Percentiles rank a stretch among this genome's conserved stretches.
phyloP scores from a whole-genome alignment of 2,888 invertebrate genomes.

The Lepidochrysops patricia region DNA sequence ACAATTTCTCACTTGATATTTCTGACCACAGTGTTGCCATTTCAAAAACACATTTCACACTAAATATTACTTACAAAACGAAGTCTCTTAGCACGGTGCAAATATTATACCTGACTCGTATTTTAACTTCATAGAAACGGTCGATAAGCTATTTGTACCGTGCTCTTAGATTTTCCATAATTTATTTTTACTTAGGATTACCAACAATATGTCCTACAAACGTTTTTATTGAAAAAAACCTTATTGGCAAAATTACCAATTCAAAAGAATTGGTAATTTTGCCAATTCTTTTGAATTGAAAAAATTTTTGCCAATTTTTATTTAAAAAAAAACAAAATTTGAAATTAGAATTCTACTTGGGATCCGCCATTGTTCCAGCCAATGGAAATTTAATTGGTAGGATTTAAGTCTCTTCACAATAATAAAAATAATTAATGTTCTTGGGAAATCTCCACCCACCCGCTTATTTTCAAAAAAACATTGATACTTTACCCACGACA shows the following conservation, averaged over 20 bases:
- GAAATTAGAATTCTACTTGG: background rate
- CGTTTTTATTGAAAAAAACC: background rate
- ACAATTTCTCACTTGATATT: constrained; percentile 11
- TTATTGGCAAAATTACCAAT: background rate
- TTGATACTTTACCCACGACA: no score
- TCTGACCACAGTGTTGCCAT: constrained; percentile 8
- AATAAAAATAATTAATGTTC: no score
- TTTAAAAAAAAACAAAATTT: background rate
- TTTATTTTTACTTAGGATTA: background rate
- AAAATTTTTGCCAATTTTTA: no score
- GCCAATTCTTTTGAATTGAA: background rate
- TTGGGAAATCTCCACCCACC: no score
- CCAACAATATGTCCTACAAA: background rate
- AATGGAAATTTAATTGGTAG: no score
- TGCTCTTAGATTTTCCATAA: background rate
- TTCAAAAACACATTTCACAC: background rate
- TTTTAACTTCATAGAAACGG: background rate
- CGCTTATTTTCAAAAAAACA: no score
- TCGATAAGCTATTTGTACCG: background rate
- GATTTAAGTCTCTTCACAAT: no score
- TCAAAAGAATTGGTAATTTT: no score
- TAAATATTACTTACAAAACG: background rate
- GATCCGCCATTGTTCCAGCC: background rate
- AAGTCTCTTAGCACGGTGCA: background rate
- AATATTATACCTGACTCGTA: background rate